Evolutionary conservation across 2,797 vertebrate genomes (phyloP).

Genomic region (Steatocranus sp.): DNA sequence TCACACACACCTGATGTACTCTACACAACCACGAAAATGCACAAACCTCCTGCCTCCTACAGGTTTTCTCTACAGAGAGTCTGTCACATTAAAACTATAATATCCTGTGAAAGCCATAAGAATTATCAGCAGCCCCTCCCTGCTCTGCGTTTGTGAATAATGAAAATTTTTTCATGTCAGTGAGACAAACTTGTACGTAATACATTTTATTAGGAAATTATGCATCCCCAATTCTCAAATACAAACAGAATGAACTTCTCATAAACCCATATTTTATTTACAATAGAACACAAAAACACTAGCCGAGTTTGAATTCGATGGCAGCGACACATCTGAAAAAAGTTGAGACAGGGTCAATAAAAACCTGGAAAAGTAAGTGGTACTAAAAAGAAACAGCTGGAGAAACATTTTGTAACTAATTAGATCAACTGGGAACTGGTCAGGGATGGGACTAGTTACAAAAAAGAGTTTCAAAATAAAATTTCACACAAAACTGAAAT

Average conservation of each 20-base stretch:
- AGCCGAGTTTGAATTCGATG: neutral
- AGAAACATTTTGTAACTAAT: neutral
- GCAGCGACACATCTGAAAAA: neutral
- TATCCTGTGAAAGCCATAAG: neutral
- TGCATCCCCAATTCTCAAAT: neutral
- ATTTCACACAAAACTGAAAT: neutral
- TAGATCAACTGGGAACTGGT: neutral
- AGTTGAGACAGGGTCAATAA: neutral
- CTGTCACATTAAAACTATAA: neutral
- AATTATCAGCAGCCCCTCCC: neutral
- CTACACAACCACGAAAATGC: neutral
- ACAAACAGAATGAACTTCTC: neutral
- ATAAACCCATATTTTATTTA: neutral
- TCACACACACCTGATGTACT: neutral
- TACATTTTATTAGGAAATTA: neutral
- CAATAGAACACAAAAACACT: neutral
- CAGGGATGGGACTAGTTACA: neutral
- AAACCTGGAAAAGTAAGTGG: neutral
- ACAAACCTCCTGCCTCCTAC: neutral
- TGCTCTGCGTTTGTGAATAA: neutral
- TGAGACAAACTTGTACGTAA: neutral
- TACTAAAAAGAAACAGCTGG: neutral
- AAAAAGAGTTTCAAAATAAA: neutral
- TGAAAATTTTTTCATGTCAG: neutral
- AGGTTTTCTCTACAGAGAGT: neutral